Conservation (phyloP, 1,140 invertebrate genomes). For the Halyomorpha halys region DNA sequence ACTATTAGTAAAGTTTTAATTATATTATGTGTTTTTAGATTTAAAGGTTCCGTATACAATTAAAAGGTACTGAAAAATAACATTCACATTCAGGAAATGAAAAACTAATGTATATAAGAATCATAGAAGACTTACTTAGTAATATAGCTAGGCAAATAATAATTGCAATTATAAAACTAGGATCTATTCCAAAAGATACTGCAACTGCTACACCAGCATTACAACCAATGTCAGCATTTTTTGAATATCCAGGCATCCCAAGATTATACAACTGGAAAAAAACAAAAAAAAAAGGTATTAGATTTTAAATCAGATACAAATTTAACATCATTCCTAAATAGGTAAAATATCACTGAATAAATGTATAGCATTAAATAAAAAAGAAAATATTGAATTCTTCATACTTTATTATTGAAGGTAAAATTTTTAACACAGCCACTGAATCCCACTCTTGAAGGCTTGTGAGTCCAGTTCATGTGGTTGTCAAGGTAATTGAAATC, state of each 20-base stretch:
- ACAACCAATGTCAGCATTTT: conserved; percentile 57
- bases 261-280: conserved; percentile 57
- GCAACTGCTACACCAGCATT: conserved; percentile 55
- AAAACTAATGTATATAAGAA: background rate
- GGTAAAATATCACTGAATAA: background rate
- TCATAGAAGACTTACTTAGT: conserved; percentile 47
- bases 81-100: background rate
- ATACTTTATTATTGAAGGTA: conserved; percentile 62
- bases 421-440: conserved; percentile 78
- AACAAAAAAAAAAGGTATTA: no score
- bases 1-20: no score
- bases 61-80: no score
- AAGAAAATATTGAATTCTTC: conserved; percentile 25
- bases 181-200: conserved; percentile 67
- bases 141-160: conserved; percentile 66
- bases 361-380: background rate
- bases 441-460: conserved; percentile 56
- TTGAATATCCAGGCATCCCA: conserved; percentile 54
- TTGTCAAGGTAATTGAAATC: conserved; percentile 47
- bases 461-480: conserved; percentile 46
- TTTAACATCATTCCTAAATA: no score
- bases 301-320: no score
- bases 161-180: conserved; percentile 74
- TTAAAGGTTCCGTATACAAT: no score
- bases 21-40: no score